Evolutionary conservation across 2,797 vertebrate genomes (phyloP).

Genomic region (Premnoplex brunnescens): DNA sequence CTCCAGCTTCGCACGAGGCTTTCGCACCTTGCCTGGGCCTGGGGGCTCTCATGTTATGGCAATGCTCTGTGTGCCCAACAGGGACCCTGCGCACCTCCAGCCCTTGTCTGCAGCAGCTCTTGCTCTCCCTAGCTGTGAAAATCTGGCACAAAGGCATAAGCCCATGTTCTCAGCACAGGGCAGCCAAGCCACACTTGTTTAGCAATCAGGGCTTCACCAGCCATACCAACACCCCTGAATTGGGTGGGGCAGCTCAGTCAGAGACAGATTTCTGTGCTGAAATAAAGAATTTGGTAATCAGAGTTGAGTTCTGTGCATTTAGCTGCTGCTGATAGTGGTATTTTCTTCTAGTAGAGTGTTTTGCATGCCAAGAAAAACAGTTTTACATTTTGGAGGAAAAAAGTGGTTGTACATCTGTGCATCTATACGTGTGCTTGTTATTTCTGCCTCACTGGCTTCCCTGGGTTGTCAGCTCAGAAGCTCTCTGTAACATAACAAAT

Average conservation of each 20-base stretch:
- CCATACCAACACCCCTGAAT: not conserved
- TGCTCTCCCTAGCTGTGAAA: rapidly evolving
- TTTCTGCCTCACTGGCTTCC: not conserved
- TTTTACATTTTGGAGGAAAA: not conserved
- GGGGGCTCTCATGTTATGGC: rapidly evolving
- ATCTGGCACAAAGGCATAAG: not conserved
- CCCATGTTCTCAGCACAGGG: not conserved
- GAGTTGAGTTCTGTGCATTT: not conserved
- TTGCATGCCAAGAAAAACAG: not conserved
- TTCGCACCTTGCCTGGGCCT: not conserved
- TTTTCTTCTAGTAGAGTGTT: not conserved
- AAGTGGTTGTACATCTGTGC: not conserved
- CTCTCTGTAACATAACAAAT: not conserved
- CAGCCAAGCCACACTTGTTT: not conserved
- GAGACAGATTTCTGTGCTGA: not conserved
- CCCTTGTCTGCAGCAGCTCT: not conserved
- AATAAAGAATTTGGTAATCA: not conserved
- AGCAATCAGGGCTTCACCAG: not conserved
- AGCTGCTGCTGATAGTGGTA: not conserved
- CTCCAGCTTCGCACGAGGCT: rapidly evolving
- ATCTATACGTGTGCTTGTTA: not conserved
- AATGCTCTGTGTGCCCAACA: not conserved
- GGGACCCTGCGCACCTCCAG: rapidly evolving
- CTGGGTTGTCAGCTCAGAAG: not conserved
- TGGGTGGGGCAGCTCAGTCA: not conserved